phyloP scores from a whole-genome alignment of 2,888 invertebrate species.

The Hartigia nigra region DNA sequence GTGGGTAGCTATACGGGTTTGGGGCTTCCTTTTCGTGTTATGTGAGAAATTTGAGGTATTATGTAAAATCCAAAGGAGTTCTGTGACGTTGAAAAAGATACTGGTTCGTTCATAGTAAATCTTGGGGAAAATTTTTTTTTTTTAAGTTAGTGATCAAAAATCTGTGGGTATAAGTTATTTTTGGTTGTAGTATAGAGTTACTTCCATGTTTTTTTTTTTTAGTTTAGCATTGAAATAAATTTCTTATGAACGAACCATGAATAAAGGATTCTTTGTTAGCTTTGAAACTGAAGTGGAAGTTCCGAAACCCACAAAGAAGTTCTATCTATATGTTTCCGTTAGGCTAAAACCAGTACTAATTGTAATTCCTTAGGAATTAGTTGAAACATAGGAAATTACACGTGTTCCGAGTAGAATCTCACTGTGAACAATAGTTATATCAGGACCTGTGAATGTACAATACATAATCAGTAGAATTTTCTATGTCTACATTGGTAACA shows the following conservation, averaged over 20 bases:
- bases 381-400: background rate
- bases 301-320: background rate
- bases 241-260: background rate
- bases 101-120: background rate
- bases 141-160: background rate
- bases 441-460: background rate
- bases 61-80: background rate
- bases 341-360: background rate
- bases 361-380: background rate
- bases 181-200: background rate
- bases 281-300: background rate
- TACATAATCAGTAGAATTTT: background rate
- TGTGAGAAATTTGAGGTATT: background rate
- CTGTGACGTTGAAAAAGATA: background rate
- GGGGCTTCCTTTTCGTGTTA: background rate
- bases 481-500: background rate
- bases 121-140: too few species aligned
- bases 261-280: background rate
- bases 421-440: background rate
- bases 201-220: background rate
- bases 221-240: background rate
- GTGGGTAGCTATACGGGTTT: conserved; percentile 13
- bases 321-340: background rate
- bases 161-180: background rate
- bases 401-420: background rate